phyloP scores from a whole-genome alignment of 2,113 vertebrate species.

The Bos indicus region DNA sequence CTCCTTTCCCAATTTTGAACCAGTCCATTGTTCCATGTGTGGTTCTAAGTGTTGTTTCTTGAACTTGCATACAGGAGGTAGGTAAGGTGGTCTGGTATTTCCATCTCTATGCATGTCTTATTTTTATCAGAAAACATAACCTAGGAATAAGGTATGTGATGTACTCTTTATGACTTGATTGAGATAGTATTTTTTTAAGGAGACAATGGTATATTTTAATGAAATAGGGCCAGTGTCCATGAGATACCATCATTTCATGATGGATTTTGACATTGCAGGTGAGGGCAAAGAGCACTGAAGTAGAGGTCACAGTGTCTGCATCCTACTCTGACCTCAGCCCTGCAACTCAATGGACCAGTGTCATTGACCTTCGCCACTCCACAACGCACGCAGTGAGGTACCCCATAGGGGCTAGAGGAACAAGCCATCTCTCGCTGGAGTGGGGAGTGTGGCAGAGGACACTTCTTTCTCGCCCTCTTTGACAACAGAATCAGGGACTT shows the following conservation, averaged over 20 bases:
- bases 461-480: neutral
- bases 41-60: neutral
- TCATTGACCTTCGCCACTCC: neutral
- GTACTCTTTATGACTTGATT: neutral
- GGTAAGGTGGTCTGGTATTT: neutral
- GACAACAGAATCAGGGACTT: neutral
- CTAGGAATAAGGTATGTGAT: neutral
- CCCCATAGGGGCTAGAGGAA: neutral
- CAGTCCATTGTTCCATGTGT: neutral
- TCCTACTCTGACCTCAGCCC: neutral
- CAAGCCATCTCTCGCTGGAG: neutral
- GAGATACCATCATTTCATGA: neutral
- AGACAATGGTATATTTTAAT: neutral
- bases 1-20: neutral
- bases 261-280: neutral
- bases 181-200: neutral
- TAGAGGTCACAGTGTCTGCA: neutral
- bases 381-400: neutral
- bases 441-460: neutral
- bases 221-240: neutral
- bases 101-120: neutral
- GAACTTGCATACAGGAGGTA: neutral
- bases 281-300: neutral
- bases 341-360: neutral
- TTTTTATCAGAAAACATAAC: neutral